A percentile compares a stretch with the other conserved stretches of the same genome.
phyloP scores from a whole-genome alignment of 2,888 invertebrate genomes.

The Rhagonycha fulva region DNA sequence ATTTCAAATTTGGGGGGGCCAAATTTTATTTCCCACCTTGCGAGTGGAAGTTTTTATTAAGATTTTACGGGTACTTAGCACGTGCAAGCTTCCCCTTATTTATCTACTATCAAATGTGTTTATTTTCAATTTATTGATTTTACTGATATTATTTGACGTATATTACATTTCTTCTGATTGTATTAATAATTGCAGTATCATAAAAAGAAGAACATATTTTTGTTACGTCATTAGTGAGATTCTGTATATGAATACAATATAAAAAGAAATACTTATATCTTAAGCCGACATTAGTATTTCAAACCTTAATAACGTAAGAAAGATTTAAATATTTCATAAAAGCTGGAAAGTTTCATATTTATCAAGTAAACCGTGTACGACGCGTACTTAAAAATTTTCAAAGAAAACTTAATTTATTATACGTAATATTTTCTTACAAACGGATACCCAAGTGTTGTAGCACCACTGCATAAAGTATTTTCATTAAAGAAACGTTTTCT shows the following conservation, averaged over 20 bases:
- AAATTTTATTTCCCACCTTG: too few species aligned
- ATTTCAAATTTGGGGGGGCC: too few species aligned
- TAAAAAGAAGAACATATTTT: too few species aligned
- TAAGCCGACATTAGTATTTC: background rate
- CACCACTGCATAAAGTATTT: background rate
- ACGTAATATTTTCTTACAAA: background rate
- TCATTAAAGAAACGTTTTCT: background rate
- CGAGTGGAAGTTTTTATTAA: too few species aligned
- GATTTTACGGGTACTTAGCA: too few species aligned
- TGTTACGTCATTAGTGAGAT: too few species aligned
- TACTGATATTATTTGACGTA: too few species aligned
- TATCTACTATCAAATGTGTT: too few species aligned
- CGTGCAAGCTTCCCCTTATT: too few species aligned
- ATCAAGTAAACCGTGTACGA: background rate
- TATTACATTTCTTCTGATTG: too few species aligned
- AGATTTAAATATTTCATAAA: background rate
- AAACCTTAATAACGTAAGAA: background rate
- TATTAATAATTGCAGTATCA: too few species aligned
- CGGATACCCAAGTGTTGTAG: background rate
- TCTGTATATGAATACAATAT: background rate
- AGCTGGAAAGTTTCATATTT: background rate
- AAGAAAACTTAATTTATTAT: background rate
- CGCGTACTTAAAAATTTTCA: background rate
- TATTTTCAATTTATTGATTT: too few species aligned
- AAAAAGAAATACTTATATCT: background rate